Percentiles rank a stretch among this genome's conserved stretches.
phyloP scores from a whole-genome alignment of 1,140 invertebrate genomes.

The Hylaeus anthracinus region DNA sequence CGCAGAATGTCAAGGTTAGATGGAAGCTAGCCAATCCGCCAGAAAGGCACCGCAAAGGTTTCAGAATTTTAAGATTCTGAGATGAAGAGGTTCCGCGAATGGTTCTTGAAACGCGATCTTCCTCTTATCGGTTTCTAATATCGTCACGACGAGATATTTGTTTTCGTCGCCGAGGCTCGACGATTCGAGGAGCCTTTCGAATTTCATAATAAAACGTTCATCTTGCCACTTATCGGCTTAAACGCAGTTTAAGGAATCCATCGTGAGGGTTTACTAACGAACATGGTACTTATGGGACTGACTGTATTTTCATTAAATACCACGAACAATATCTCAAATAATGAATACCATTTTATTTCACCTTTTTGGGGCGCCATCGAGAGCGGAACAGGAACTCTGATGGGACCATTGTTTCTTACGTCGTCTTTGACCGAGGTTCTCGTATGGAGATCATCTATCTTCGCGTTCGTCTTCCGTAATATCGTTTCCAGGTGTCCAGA shows the following conservation, averaged over 20 bases:
- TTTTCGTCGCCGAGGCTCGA: background rate
- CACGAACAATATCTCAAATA: too few relatives aligned
- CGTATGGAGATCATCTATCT: background rate
- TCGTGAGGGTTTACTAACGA: too few relatives aligned
- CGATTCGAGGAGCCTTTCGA: background rate
- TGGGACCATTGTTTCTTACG: background rate
- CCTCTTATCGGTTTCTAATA: background rate
- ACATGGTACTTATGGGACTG: too few relatives aligned
- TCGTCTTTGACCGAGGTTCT: background rate
- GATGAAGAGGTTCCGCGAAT: background rate
- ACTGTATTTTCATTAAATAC: too few relatives aligned
- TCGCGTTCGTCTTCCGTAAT: background rate
- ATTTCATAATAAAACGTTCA: background rate
- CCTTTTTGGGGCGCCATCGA: too few relatives aligned
- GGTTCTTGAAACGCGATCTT: background rate
- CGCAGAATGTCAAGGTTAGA: background rate
- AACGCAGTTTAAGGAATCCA: too few relatives aligned
- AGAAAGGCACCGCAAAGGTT: background rate
- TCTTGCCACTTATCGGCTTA: background rate
- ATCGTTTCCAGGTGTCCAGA: background rate
- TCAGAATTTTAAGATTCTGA: background rate
- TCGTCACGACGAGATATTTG: background rate
- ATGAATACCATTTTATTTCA: too few relatives aligned
- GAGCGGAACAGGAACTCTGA: too few relatives aligned
- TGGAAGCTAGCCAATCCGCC: conserved; percentile 28